Percentiles rank a stretch among this genome's conserved stretches.
Conservation (phyloP, 2,113 vertebrate genomes). For the Dunckerocampus dactyliophorus region DNA sequence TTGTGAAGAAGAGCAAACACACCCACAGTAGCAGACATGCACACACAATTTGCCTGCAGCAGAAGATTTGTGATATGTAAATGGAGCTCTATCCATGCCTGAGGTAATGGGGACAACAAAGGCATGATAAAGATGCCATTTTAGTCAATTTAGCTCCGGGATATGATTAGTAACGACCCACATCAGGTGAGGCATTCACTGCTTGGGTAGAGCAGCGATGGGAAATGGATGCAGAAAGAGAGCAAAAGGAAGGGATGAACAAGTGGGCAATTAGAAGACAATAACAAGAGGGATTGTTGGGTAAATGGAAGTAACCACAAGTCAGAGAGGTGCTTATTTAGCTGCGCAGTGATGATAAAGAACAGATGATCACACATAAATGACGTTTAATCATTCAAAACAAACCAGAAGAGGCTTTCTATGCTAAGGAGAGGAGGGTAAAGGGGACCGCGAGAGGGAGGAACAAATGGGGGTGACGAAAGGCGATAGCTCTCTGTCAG, state of each 20-base stretch:
- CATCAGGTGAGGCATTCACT: slow-evolving; percentile 52
- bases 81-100: slow-evolving; percentile 44
- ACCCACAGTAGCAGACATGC: slow-evolving; percentile 6
- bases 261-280: slow-evolving; percentile 5
- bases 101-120: slow-evolving; percentile 58
- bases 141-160: slow-evolving; percentile 57
- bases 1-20: slow-evolving; percentile 14
- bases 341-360: not conserved
- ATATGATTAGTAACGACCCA: slow-evolving; percentile 55
- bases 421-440: not conserved
- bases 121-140: slow-evolving; percentile 59
- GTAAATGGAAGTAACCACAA: too few species aligned
- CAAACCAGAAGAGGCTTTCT: slow-evolving; percentile 11
- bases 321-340: too few species aligned
- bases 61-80: slow-evolving; percentile 52
- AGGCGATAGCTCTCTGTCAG: slow-evolving; percentile 45
- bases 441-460: slow-evolving; percentile 12
- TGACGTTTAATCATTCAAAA: not conserved
- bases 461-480: slow-evolving; percentile 33
- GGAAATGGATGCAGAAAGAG: slow-evolving; percentile 15
- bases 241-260: not conserved
- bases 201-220: slow-evolving; percentile 33
- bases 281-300: slow-evolving; percentile 14
- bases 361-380: not conserved
- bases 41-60: slow-evolving; percentile 18